phyloP scores from a whole-genome alignment of 92 coral and sea anemone species.

The Zoanthus sociatus region DNA sequence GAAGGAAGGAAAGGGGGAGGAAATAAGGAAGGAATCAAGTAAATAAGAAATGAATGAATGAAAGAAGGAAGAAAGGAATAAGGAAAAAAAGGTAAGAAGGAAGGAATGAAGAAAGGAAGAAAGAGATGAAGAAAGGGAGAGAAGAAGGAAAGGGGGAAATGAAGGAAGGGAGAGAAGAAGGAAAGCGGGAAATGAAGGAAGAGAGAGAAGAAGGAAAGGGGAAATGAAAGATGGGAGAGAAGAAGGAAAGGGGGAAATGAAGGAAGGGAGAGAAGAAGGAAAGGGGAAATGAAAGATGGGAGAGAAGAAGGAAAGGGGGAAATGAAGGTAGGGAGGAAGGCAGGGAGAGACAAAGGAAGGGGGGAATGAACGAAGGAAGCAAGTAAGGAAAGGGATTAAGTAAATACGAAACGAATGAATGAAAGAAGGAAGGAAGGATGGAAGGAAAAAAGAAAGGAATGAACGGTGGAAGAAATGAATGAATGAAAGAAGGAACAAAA shows the following conservation, averaged over 20 bases:
- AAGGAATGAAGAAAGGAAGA: not conserved
- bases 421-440: not conserved
- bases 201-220: not conserved
- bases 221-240: not conserved
- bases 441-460: not conserved
- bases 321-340: not conserved
- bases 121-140: not conserved
- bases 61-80: not conserved
- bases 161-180: too few relatives aligned
- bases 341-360: not conserved
- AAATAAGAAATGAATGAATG: not conserved
- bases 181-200: accelerated
- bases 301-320: not conserved
- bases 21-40: not conserved
- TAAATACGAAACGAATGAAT: not conserved
- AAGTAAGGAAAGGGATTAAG: not conserved
- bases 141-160: not conserved
- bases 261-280: not conserved
- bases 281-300: too few relatives aligned
- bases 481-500: not conserved
- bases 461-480: not conserved
- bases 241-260: not conserved
- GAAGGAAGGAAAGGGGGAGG: not conserved
- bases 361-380: not conserved
- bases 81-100: not conserved